Conservation (phyloP, 2,888 invertebrate species). For the Linnaemya tessellans region DNA sequence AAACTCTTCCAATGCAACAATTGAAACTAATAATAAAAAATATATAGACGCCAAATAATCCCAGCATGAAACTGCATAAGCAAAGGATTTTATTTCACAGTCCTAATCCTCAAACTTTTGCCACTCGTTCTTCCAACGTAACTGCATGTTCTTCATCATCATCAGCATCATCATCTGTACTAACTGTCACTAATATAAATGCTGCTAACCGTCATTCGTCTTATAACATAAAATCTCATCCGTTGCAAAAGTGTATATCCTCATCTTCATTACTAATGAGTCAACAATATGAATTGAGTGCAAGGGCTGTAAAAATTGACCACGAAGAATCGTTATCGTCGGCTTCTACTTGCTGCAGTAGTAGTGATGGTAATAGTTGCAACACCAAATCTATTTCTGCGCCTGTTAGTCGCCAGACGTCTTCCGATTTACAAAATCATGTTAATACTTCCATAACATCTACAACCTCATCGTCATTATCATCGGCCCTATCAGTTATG, state of each 20-base stretch:
- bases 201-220: conserved; percentile 70
- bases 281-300: conserved; percentile 41
- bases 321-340: conserved; percentile 70
- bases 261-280: conserved; percentile 79
- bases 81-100: conserved; percentile 82
- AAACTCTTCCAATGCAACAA: not conserved
- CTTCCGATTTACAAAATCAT: conserved; percentile 75
- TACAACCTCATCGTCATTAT: conserved; percentile 38
- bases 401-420: conserved; percentile 80
- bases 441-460: conserved; percentile 52
- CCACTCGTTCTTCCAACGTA: conserved; percentile 42
- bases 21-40: not conserved
- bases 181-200: conserved; percentile 49
- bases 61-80: conserved; percentile 79
- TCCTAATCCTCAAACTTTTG: conserved; percentile 75
- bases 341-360: conserved; percentile 47
- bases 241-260: conserved; percentile 81
- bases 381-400: conserved; percentile 76
- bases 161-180: conserved; percentile 41
- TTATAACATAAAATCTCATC: conserved; percentile 75
- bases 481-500: conserved; percentile 18
- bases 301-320: conserved; percentile 16
- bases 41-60: conserved; percentile 80
- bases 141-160: conserved; percentile 66
- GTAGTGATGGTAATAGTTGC: conserved; percentile 71